Evolutionary conservation across 2,888 invertebrate species (phyloP), one percentile per base, ranked within the genome.

Genomic region (Cotesia congregata): DNA sequence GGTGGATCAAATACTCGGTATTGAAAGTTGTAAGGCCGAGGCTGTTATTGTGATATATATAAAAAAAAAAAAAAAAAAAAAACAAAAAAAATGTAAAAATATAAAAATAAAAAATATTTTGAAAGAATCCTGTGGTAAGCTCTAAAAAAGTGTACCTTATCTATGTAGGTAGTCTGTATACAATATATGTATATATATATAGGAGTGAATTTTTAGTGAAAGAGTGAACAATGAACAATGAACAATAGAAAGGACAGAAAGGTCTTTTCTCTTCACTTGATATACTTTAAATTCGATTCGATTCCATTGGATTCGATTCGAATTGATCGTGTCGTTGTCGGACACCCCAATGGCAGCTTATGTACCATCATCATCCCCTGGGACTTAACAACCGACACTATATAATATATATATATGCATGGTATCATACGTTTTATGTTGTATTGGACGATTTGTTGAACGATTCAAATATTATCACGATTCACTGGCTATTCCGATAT

Each of bases 1-100:
- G 92, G 91, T 70, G 94, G 93, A 86, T 96, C 96, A 88, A 94
- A 94, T 64, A 97, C 96, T 50, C 94, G 93, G 90, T 96, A 97
- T 81, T 94, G 93, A 90, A 96, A 96, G 90, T 95, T 95, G 91
- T 94, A 96, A 1, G 96, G 96, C 93, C 84, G 85, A 5, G 88
- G 87, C 88, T 87, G 79, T 41, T 12, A 20, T 70, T 12, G 12
- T 50, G 12, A 38, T 50, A 12, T 9, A 40, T n/a, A 30, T 41
- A 69, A 74, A 69, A 74, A 70, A 75, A 65, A 72, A 20, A 17
- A 40, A 65, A 61, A 6, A 69, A 72, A 61, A 39, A 15, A 61
- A 67, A 50, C 7, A 67, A 17, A 38, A 68, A 64, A 30, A 62
- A 79, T 65, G 20, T 64, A 41, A 67, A 67, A 41, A 17, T 40